Evolutionary conservation across 2,113 vertebrate genomes (phyloP), one percentile per base, ranked within the genome.

Genomic region (Psammodynastes pulverulentus): DNA sequence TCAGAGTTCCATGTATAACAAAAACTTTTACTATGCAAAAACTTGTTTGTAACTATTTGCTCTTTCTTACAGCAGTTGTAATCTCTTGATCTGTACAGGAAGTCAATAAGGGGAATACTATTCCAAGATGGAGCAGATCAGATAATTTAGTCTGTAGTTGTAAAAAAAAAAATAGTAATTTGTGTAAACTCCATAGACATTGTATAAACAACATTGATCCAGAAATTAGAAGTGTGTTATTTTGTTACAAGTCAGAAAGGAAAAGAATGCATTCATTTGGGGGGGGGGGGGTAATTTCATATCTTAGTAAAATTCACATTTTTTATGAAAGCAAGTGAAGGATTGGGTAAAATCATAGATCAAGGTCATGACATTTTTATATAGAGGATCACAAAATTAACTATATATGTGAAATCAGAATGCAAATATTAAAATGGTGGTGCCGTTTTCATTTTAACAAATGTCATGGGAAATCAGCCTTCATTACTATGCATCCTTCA

Each of bases 391-490:
- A 86, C 85, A 53, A 62, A 89, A 86, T 21, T 48, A 92, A 88
- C 43, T 43, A 34, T 19, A 62, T 43, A 62, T 45, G 45, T 51
- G 72, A 89, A 89, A 89, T 43, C 52, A 88, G 43, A 89, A 89
- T 92, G 43, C 51, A 92, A 89, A 92, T 86, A 62, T 43, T 15
- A 62, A 89, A 88, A 62, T 56, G 17, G 19, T 58, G 29, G 12
- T 15, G 39, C 72, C 39, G 12, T 88, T 89, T 92, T 92, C 91
- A 89, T 79, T 79, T 89, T 89, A 84, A 92, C 52, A 89, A 92
- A 92, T 89, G n/a, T 79, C 91, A 89, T 5, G 53, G 91, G 79
- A 89, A 92, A 89, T 92, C 72, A 89, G 79, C 21, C n/a, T 85
- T 92, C 91, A 89, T 92, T 92, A 86, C 12, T 89, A 89, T 92